Percentiles rank a stretch among this genome's conserved stretches.
Evolutionary conservation across 2,113 vertebrate genomes (phyloP).

Genomic region (Rhizomys pruinosus): DNA sequence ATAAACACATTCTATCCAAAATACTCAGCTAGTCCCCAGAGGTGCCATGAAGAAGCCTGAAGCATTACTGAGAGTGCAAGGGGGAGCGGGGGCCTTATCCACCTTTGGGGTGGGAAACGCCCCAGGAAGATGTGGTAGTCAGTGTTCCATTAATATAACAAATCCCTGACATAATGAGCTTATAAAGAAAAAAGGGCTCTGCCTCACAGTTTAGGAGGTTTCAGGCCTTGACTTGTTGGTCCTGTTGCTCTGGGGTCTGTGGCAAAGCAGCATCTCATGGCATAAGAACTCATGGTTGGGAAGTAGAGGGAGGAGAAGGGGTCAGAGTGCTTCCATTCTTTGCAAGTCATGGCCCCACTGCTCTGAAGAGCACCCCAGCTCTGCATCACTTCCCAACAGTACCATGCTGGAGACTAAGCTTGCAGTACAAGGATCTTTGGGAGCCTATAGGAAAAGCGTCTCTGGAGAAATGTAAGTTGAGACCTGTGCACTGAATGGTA

Average conservation of each 20-base stretch:
- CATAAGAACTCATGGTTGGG: neutral
- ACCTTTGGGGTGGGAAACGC: no score
- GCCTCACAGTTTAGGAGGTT: neutral
- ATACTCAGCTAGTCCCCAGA: neutral
- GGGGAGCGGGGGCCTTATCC: rapidly evolving
- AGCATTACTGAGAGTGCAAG: rapidly evolving
- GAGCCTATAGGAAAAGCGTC: neutral
- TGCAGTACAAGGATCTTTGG: neutral
- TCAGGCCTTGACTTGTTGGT: neutral
- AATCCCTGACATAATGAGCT: neutral
- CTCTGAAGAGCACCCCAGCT: neutral
- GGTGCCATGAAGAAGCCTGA: neutral
- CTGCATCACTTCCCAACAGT: neutral
- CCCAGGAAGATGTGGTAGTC: neutral
- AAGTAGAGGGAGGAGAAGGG: neutral
- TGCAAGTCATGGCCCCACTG: neutral
- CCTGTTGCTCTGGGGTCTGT: neutral
- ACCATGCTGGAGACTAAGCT: neutral
- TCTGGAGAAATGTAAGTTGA: neutral
- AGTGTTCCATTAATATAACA: neutral
- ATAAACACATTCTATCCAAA: neutral
- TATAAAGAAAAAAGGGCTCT: neutral
- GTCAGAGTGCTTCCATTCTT: neutral
- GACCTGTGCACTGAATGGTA: neutral
- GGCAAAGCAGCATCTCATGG: neutral